These are phyloP conservation scores for Lordiphosa fenestrarum DNA, from an alignment of 2,888 invertebrate species.

Conservation along the genomic window DNA sequence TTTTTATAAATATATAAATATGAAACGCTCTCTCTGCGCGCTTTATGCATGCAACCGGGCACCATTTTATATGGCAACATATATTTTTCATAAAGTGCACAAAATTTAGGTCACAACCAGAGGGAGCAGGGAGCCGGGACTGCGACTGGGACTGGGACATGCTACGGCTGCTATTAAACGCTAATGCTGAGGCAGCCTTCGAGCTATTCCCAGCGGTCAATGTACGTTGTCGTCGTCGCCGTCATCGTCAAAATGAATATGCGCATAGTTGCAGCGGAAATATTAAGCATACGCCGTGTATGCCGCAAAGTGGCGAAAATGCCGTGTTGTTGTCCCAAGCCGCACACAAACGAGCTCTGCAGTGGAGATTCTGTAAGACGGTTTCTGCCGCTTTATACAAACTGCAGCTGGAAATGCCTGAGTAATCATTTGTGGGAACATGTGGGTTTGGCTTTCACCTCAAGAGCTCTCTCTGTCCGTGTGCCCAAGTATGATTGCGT, in stretches of 20 bases:
- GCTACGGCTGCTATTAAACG: conserved; percentile 46
- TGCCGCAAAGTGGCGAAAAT: conserved; percentile 32
- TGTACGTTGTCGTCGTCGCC: conserved; percentile 45
- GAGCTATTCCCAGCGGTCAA: conserved; percentile 61
- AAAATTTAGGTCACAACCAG: conserved; percentile 66
- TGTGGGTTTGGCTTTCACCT: neutral
- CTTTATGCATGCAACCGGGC: conserved; percentile 56
- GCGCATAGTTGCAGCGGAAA: conserved; percentile 66
- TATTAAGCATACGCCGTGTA: conserved; percentile 68
- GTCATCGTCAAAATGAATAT: conserved; percentile 63
- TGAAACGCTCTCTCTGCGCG: conserved; percentile 22
- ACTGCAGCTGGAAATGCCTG: too few relatives aligned
- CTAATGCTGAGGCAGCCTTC: conserved; percentile 55
- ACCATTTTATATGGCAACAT: conserved; percentile 59
- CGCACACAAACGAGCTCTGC: neutral
- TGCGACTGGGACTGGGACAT: conserved; percentile 19
- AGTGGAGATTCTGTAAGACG: neutral
- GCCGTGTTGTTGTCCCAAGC: conserved; percentile 2
- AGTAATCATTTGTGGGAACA: too few relatives aligned
- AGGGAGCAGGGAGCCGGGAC: conserved; percentile 28
- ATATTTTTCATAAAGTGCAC: conserved; percentile 68
- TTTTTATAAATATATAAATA: conserved; percentile 42
- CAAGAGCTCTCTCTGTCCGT: neutral
- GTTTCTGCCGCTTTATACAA: neutral
- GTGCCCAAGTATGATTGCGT: conserved; percentile 65